phyloP scores from a whole-genome alignment of 1,140 invertebrate species.

The Latrodectus geometricus region DNA sequence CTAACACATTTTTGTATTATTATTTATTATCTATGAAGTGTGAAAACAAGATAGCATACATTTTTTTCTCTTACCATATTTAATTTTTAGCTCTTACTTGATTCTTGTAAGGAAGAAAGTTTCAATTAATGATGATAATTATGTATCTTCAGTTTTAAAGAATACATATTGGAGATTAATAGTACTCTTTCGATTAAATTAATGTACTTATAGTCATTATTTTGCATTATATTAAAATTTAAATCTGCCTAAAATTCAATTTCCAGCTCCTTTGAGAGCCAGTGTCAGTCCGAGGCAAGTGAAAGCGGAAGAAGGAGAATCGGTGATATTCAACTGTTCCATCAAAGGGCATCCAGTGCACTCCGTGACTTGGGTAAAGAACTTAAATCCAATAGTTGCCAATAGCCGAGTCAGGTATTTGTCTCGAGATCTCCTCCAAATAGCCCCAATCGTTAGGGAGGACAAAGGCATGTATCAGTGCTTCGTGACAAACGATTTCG shows the following conservation, averaged over 20 bases:
- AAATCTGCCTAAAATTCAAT: neutral
- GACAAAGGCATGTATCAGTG: slow-evolving; percentile 72
- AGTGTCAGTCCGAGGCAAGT: slow-evolving; percentile 81
- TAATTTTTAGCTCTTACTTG: no score
- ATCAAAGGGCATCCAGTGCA: slow-evolving; percentile 87
- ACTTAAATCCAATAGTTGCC: slow-evolving; percentile 52
- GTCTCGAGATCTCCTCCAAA: slow-evolving; percentile 64
- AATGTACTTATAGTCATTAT: neutral
- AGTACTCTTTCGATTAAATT: no score
- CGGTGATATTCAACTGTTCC: slow-evolving; percentile 94
- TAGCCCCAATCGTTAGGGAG: slow-evolving; percentile 67
- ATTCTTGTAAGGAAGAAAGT: no score
- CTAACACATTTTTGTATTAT: no score
- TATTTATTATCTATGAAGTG: no score
- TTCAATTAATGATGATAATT: no score
- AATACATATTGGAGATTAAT: neutral
- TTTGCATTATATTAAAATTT: neutral
- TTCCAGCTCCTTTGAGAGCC: slow-evolving; percentile 51
- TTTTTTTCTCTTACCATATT: no score
- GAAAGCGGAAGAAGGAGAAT: slow-evolving; percentile 93
- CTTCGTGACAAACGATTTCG: slow-evolving; percentile 67
- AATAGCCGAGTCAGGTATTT: slow-evolving; percentile 58
- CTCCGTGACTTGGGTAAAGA: slow-evolving; percentile 53
- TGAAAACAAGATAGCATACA: no score
- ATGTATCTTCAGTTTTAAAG: no score